Percentiles rank a stretch among this genome's conserved stretches.
Conservation (phyloP, 2,888 invertebrate species). For the Lasioglossum marginatum region DNA sequence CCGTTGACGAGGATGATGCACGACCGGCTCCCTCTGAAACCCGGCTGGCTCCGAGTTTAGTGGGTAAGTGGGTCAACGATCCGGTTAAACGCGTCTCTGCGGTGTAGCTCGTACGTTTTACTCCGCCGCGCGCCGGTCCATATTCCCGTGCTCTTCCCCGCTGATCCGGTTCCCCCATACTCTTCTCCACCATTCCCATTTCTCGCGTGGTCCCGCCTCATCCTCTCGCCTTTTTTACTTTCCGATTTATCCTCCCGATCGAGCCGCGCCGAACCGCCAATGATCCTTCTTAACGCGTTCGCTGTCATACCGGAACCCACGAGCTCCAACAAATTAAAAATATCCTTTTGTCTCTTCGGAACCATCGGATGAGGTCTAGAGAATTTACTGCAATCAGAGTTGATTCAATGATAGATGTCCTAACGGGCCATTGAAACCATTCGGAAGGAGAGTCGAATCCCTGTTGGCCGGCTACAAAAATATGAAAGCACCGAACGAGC, state of each 20-base stretch:
- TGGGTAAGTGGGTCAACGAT: conserved; percentile 83
- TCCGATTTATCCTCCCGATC: background rate
- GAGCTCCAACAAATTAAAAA: background rate
- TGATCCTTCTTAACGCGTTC: background rate
- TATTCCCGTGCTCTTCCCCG: conserved; percentile 17
- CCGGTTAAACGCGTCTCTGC: conserved; percentile 73
- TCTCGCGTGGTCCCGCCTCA: background rate
- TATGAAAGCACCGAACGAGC: background rate
- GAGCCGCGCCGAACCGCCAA: background rate
- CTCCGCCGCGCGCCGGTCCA: conserved; percentile 18
- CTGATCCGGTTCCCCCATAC: background rate
- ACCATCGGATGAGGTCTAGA: background rate
- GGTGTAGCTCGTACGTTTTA: conserved; percentile 36
- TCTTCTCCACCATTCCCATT: background rate
- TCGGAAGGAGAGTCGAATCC: background rate
- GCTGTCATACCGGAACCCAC: background rate
- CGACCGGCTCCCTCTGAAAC: conserved; percentile 48
- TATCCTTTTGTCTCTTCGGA: background rate
- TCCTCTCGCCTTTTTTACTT: background rate
- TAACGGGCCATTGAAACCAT: background rate
- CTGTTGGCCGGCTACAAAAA: background rate
- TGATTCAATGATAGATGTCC: background rate
- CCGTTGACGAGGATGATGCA: conserved; percentile 44
- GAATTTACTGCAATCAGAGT: background rate
- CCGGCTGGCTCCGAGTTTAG: conserved; percentile 76